Base-by-base conservation (phyloP, 2,888 invertebrate species). In the Holacanthella duospinosa region DNA sequence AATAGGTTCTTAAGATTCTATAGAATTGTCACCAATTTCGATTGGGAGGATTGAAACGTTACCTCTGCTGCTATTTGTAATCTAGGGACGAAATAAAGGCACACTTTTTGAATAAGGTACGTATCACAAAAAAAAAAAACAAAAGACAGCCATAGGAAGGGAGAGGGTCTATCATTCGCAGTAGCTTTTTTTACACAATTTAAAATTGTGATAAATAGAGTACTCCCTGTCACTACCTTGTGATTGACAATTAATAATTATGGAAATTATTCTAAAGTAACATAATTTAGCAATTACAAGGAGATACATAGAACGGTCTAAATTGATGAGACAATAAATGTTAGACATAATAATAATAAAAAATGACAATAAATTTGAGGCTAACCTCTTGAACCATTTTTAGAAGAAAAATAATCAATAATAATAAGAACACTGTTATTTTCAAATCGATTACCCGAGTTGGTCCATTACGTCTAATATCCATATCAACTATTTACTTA, bases 391-490 rank as follows among this genome's bases (percentile, higher is more conserved):
- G n/a, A n/a, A n/a, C n/a, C n/a, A 48, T 48, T 21, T 4, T n/a
- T 9, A 48, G 6, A 48, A 48, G 21, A 48, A 9, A 48, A 48
- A 48, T 48, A 21, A 48, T 9, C n/a, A 9, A 48, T 4, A n/a
- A 21, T 9, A 9, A n/a, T 4, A 48, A 48, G 6, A 48, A 48
- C n/a, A n/a, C n/a, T n/a, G n/a, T n/a, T n/a, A n/a, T n/a, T n/a
- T n/a, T n/a, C n/a, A n/a, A n/a, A n/a, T n/a, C n/a, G n/a, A n/a
- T n/a, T n/a, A n/a, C n/a, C n/a, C n/a, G n/a, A n/a, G n/a, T 48
- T 48, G 48, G 48, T 48, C 48, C 48, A 48, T n/a, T n/a, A 36
- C 36, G 36, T n/a, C 48, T 48, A 9, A 48, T 4, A 48, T 48
- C 48, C 21, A 48, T 48, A 4, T 48, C 48, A 16, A 48, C 36